Percentiles rank a stretch among this genome's conserved stretches.
phyloP scores from a whole-genome alignment of 2,797 vertebrate genomes.

The Pseudochromis fuscus region DNA sequence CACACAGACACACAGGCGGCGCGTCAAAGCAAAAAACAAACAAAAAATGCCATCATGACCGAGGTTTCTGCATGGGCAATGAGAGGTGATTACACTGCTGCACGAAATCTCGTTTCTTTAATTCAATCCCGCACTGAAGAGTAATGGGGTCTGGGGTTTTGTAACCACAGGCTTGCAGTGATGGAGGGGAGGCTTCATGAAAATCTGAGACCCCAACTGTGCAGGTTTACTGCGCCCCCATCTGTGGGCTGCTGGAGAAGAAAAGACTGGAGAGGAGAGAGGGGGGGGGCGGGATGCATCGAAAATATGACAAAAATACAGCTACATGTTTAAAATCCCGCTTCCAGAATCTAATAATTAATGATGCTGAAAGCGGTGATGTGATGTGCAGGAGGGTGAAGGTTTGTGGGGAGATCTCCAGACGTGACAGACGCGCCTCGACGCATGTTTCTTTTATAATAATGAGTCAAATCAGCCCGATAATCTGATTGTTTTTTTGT shows the following conservation, averaged over 20 bases:
- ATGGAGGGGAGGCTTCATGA: constrained; percentile 55
- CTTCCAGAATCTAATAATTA: neutral
- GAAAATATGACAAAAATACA: constrained; percentile 7
- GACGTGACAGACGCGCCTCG: constrained; percentile 48
- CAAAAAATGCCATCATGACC: neutral
- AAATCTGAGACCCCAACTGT: constrained; percentile 62
- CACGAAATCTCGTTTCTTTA: constrained; percentile 28
- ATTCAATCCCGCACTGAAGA: constrained; percentile 42
- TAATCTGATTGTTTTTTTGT: neutral
- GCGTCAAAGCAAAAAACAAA: neutral
- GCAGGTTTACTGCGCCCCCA: constrained; percentile 77
- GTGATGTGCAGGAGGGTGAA: constrained; percentile 25
- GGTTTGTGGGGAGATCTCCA: constrained; percentile 45
- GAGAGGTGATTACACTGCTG: constrained; percentile 7
- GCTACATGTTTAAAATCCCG: neutral
- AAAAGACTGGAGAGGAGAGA: neutral
- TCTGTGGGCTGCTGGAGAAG: constrained; percentile 57
- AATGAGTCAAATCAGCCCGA: constrained; percentile 34
- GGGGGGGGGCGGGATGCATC: constrained; percentile 22
- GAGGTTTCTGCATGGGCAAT: neutral
- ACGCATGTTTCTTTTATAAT: constrained; percentile 33
- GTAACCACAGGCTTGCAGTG: constrained; percentile 56
- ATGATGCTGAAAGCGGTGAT: neutral
- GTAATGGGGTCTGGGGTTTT: constrained; percentile 49
- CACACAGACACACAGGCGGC: neutral